Base-by-base conservation (phyloP, 2,113 vertebrate genomes). In the Sinosuthora webbiana region DNA sequence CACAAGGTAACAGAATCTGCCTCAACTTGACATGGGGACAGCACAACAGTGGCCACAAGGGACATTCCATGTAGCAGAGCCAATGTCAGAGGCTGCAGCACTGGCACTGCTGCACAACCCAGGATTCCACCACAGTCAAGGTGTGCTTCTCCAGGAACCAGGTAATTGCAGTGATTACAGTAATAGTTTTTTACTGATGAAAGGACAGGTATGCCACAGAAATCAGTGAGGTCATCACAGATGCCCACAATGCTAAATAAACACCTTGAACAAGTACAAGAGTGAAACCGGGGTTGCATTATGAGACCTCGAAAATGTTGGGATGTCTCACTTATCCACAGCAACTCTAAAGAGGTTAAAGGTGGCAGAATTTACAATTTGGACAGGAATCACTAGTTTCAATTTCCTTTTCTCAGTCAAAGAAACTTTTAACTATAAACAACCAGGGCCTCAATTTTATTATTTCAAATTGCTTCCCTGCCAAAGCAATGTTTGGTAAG, bases 271-370 rank as follows among this genome's bases (percentile, higher is more conserved):
- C 2, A 9, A 19, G n/a, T 2, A 8, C 13, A 60, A 52, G 21
- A 25, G 23, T 21, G 12, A 56, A 83, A 64, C 0, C 9, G 24
- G 25, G 83, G 23, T 1, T 35, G 53, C 11, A 6, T n/a, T 45
- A 18, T 1, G 16, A 65, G 41, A 70, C 9, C 25, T 49, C 2
- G 1, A 30, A 74, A 92, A 45, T 1, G 14, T 17, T 6, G 2
- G 20, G 62, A 31, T 0, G 0, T 68, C 18, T 82, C 39, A 44
- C 11, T 56, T 42, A 44, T 11, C n/a, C 63, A 47, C 0, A 19
- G 44, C 33, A 75, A 17, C 10, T 64, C 37, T 9, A 8, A 63
- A 64, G 49, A 69, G 24, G 8, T 41, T 68, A 78, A 87, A 59
- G 39, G 31, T 44, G 25, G 6, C 20, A 89, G 37, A 87, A 71